Evolutionary conservation across 1,140 invertebrate genomes (phyloP), one percentile per base, ranked within the genome.

Genomic region (Lanistes nyassanus): DNA sequence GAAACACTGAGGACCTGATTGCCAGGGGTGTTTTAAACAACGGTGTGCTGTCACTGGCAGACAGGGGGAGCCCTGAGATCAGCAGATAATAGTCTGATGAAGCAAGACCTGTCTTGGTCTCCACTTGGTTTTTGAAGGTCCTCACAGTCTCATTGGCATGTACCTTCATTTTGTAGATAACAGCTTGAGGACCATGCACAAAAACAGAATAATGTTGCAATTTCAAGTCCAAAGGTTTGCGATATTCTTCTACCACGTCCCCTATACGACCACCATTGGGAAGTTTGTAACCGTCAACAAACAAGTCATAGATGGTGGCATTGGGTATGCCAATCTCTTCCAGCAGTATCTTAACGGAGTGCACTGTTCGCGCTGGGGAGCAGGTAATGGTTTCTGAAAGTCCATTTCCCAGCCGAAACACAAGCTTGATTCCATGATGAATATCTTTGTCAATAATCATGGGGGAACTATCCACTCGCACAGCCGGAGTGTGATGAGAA

Each of bases 261-360:
- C 80, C 79, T 13, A 87, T 74, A 31, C 76, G 75, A 31, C 74
- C 78, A 67, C 64, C 71, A 34, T 84, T 82, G 0, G 81, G 78
- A 2, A 87, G 76, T 51, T 78, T 80, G 47, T 79, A 80, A 21
- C 82, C 78, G 16, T 78, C 79, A 19, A 75, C 66, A 16, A 70
- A 64, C 11, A 87, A 66, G 70, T 85, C 81, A 81, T 83, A 82
- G 13, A 80, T 53, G 13, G 74, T 71, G 23, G 85, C 85, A 76
- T 87, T 85, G n/a, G 85, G 84, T 19, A 87, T 79, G 16, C 84
- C 84, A 21, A 84, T 72, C 39, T 80, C 66, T 74, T 87, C 82
- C 31, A 87, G 75, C 39, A 80, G 80, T 36, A 79, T 73, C 75
- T 87, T 87, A 2, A 85, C 74, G 31, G 77, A 71, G 51, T 78